phyloP scores from a whole-genome alignment of 2,888 invertebrate species.

The Muscina levida region DNA sequence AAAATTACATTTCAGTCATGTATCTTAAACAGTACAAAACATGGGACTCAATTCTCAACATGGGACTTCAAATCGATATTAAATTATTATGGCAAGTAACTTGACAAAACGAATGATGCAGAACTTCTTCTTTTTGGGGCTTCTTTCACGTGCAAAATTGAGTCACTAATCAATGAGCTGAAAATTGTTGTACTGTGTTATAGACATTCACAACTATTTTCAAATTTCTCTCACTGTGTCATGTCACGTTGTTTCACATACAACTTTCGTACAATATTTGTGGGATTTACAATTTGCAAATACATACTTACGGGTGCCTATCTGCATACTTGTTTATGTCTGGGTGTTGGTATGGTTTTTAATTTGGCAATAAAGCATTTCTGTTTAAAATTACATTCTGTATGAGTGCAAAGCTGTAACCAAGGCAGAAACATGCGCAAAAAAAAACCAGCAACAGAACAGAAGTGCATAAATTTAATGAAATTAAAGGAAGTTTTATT shows the following conservation, averaged over 20 bases:
- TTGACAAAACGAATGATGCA: no score
- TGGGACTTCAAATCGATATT: no score
- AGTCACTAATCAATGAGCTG: no score
- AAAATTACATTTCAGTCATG: no score
- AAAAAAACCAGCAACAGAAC: background rate
- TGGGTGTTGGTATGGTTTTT: constrained; percentile 2
- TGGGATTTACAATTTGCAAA: constrained; percentile 4
- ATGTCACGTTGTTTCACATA: background rate
- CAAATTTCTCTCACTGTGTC: no score
- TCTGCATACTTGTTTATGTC: background rate
- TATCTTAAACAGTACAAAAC: no score
- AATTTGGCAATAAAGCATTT: constrained; percentile 33
- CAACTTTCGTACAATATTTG: constrained; percentile 23
- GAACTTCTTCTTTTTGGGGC: no score
- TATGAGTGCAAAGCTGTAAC: constrained; percentile 24
- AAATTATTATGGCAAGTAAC: no score
- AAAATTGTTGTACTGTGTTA: no score
- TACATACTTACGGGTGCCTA: background rate
- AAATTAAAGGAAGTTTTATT: constrained; percentile 31
- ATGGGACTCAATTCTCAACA: no score
- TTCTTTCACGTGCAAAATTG: no score
- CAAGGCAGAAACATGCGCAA: constrained; percentile 6
- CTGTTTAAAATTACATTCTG: constrained; percentile 14
- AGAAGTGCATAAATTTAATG: constrained; percentile 31
- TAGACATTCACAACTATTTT: no score